These are phyloP conservation scores for Hololepta plana DNA, from an alignment of 2,888 invertebrate species.

Conservation along the genomic window DNA sequence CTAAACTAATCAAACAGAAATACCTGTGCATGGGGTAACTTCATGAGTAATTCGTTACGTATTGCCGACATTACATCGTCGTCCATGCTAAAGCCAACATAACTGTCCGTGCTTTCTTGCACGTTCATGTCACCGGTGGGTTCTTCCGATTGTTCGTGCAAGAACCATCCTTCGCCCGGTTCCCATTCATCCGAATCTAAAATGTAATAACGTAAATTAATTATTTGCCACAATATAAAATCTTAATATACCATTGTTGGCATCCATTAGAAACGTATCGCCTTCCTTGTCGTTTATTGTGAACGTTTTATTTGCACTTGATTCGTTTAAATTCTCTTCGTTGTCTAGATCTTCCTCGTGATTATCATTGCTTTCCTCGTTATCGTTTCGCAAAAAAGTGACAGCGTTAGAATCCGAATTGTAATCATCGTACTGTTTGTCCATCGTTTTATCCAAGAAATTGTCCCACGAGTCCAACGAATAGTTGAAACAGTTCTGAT, in stretches of 20 bases:
- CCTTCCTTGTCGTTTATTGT: no score
- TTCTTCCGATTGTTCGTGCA: constrained; percentile 25
- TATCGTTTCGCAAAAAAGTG: no score
- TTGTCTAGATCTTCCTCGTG: no score
- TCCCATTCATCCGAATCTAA: constrained; percentile 11
- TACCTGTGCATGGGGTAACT: constrained; percentile 50
- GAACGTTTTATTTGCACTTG: no score
- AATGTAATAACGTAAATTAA: neutral
- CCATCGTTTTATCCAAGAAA: constrained; percentile 24
- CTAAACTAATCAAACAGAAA: constrained; percentile 4
- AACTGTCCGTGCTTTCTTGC: constrained; percentile 18
- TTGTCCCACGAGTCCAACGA: constrained; percentile 28
- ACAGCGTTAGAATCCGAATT: no score
- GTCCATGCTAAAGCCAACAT: constrained; percentile 41
- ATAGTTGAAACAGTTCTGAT: no score
- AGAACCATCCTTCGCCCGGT: constrained; percentile 25
- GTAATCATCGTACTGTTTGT: no score
- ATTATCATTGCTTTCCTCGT: no score
- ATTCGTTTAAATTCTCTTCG: no score
- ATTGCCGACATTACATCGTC: constrained; percentile 54
- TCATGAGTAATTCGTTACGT: constrained; percentile 48
- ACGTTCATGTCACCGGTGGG: constrained; percentile 19
- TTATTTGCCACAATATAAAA: no score
- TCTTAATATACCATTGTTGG: no score
- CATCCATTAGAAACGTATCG: no score